A percentile compares a stretch with the other conserved stretches of the same genome.
Conservation (phyloP, 2,888 invertebrate genomes). For the Parnassius orleans region DNA sequence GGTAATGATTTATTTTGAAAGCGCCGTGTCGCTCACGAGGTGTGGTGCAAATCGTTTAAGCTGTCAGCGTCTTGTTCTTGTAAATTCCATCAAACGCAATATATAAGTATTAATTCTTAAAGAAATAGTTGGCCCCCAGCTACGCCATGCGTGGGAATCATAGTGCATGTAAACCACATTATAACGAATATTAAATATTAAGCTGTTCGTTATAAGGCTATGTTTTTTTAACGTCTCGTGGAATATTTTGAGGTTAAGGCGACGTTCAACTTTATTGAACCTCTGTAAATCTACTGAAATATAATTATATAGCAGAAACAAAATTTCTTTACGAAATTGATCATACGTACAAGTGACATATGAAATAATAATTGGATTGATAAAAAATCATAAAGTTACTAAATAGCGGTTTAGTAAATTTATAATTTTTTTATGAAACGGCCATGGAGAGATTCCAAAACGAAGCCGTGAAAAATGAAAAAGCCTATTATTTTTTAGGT, state of each 20-base stretch:
- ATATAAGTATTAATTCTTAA: conserved; percentile 4
- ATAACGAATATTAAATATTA: conserved; percentile 20
- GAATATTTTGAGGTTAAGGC: conserved; percentile 19
- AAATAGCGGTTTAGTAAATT: no score
- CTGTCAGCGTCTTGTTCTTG: background rate
- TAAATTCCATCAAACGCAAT: conserved; percentile 5
- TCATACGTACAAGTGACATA: no score
- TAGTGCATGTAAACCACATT: conserved; percentile 20
- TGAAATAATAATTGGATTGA: no score
- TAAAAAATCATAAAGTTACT: no score
- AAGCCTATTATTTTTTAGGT: no score
- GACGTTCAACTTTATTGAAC: no score
- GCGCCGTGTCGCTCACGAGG: conserved; percentile 35
- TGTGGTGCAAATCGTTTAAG: conserved; percentile 31
- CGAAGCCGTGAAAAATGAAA: no score
- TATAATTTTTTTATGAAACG: no score
- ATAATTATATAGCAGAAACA: no score
- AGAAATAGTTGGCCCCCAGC: conserved; percentile 21
- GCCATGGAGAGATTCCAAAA: no score
- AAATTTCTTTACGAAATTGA: no score
- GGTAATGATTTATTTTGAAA: conserved; percentile 65
- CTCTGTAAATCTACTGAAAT: no score
- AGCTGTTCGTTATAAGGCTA: conserved; percentile 18
- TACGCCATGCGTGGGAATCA: conserved; percentile 24
- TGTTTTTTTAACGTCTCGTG: conserved; percentile 14